Evolutionary conservation across 2,113 vertebrate species (phyloP).

Genomic region (Nymphicus hollandicus): DNA sequence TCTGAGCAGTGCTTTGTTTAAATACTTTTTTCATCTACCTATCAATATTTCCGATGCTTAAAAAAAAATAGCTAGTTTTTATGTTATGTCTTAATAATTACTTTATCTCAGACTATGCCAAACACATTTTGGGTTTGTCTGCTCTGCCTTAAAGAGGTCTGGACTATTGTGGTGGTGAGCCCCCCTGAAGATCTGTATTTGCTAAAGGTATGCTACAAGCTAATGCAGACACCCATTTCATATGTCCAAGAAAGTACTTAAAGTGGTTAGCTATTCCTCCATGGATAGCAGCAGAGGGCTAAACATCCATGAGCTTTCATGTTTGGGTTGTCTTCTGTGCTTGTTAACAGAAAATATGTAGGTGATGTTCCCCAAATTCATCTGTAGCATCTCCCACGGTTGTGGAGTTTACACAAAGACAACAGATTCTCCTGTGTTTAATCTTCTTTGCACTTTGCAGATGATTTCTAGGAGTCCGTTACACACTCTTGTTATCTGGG

Average conservation of each 20-base stretch:
- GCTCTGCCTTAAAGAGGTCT: constrained; percentile 1
- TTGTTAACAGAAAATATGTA: not conserved
- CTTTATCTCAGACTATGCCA: not conserved
- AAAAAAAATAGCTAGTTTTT: constrained; percentile 32
- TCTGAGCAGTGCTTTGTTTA: constrained; percentile 47
- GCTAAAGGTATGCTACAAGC: fast-evolving
- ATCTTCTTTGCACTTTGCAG: not conserved
- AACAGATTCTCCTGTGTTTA: not conserved
- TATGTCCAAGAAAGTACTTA: not conserved
- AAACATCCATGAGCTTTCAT: not conserved
- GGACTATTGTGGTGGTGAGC: not conserved
- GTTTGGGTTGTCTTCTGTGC: not conserved
- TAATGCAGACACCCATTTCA: not conserved
- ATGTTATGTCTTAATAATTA: not conserved
- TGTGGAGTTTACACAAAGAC: not conserved
- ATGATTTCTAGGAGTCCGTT: not conserved
- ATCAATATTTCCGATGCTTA: constrained; percentile 49
- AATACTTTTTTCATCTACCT: constrained; percentile 38
- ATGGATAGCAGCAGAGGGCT: not conserved
- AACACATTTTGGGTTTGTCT: not conserved
- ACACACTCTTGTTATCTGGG: not conserved
- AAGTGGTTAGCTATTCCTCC: fast-evolving
- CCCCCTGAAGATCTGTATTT: not conserved
- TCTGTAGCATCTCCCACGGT: not conserved
- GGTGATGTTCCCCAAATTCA: not conserved